A percentile compares a stretch with the other conserved stretches of the same genome.
These are phyloP conservation scores for Pocillopora verrucosa DNA, from an alignment of 64 coral and sea anemone genomes.

Conservation along the genomic window DNA sequence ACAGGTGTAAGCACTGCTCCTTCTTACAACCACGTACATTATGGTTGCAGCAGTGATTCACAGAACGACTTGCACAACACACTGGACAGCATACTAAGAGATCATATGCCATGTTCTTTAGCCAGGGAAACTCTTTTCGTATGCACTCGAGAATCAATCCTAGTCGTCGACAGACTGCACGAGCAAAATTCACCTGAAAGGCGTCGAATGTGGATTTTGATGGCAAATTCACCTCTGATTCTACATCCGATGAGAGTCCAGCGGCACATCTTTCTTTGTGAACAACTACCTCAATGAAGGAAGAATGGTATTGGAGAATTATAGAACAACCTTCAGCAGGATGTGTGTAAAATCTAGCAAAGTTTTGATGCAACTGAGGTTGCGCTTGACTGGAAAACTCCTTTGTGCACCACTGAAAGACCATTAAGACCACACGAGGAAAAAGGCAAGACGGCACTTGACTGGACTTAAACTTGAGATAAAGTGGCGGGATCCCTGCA, in stretches of 20 bases:
- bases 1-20: neutral
- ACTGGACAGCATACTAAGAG: neutral
- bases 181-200: neutral
- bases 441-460: conserved; percentile 9
- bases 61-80: neutral
- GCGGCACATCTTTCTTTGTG: neutral
- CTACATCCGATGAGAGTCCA: neutral
- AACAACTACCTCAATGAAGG: neutral
- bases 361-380: neutral
- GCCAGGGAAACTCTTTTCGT: neutral
- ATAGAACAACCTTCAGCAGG: neutral
- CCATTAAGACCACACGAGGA: neutral
- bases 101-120: neutral
- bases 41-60: neutral
- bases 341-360: neutral
- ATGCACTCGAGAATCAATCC: neutral
- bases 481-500: neutral
- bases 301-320: neutral
- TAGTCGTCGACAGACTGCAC: neutral
- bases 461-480: neutral
- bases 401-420: neutral
- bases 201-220: neutral
- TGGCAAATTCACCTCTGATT: neutral
- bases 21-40: neutral
- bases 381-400: neutral